Evolutionary conservation across 2,888 invertebrate species (phyloP).

Genomic region (Chrysolina americana): DNA sequence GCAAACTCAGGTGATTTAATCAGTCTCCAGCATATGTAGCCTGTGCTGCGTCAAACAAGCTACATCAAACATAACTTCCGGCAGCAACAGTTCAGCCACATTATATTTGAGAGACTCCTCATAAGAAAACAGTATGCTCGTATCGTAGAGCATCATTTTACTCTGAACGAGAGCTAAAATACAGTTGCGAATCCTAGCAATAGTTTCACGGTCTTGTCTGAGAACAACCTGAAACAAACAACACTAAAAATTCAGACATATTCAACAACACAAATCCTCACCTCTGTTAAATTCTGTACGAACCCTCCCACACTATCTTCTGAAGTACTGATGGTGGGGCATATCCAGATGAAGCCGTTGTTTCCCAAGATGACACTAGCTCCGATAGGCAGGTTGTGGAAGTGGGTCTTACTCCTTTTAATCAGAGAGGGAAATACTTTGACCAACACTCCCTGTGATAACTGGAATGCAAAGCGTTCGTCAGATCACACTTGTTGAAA

Average conservation of each 20-base stretch:
- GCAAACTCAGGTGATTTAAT: constrained; percentile 5
- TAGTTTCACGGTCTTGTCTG: constrained; percentile 84
- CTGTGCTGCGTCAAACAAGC: constrained; percentile 85
- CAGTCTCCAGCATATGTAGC: constrained; percentile 65
- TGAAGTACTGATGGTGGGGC: constrained; percentile 77
- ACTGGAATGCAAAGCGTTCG: constrained; percentile 67
- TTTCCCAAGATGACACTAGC: constrained; percentile 95
- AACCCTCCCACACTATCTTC: constrained; percentile 82
- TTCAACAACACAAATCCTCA: constrained; percentile 52
- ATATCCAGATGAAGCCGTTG: constrained; percentile 97
- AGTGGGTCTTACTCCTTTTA: constrained; percentile 94
- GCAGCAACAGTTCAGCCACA: constrained; percentile 84
- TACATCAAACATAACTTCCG: constrained; percentile 89
- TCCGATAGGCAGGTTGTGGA: constrained; percentile 93
- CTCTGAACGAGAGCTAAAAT: constrained; percentile 88
- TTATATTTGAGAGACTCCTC: constrained; percentile 88
- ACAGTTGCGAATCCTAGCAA: constrained; percentile 91
- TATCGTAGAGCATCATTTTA: constrained; percentile 92
- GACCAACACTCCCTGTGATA: constrained; percentile 90
- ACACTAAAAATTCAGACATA: constrained; percentile 13
- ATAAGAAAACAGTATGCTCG: constrained; percentile 91
- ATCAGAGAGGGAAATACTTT: constrained; percentile 94
- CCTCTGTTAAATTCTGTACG: constrained; percentile 81
- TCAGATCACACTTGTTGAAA: constrained; percentile 9
- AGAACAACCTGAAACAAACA: constrained; percentile 76